A percentile compares a stretch with the other conserved stretches of the same genome.
phyloP scores from a whole-genome alignment of 1,140 invertebrate genomes.

The Orchestia grillus region DNA sequence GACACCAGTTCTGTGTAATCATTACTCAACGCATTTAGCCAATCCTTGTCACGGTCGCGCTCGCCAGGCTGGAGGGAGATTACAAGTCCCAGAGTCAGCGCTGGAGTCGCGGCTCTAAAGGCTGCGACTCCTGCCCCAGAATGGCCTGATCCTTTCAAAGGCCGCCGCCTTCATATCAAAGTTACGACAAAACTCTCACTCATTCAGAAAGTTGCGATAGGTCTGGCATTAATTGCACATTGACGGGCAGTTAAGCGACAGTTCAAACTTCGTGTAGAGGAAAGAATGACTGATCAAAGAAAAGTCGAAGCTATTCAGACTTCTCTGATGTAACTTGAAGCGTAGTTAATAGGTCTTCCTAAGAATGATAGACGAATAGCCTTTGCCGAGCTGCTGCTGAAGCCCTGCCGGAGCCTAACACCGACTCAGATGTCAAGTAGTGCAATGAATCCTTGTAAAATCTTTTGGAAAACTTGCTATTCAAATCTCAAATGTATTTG shows the following conservation, averaged over 20 bases:
- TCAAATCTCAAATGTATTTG: too few species aligned
- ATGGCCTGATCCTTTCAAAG: not conserved
- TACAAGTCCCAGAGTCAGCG: not conserved
- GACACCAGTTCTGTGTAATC: not conserved
- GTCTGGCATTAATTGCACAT: constrained; percentile 1
- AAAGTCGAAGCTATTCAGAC: not conserved
- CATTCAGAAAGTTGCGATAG: not conserved
- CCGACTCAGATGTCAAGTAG: too few species aligned
- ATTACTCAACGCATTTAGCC: not conserved
- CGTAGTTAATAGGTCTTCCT: not conserved
- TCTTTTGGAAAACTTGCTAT: too few species aligned
- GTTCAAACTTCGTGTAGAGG: not conserved
- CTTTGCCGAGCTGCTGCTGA: not conserved
- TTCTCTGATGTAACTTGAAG: not conserved
- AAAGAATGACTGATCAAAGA: not conserved
- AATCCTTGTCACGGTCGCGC: not conserved
- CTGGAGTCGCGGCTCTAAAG: not conserved
- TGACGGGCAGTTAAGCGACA: not conserved
- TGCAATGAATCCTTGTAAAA: too few species aligned
- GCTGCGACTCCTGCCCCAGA: not conserved
- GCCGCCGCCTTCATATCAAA: not conserved
- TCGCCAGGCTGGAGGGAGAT: not conserved
- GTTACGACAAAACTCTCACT: not conserved
- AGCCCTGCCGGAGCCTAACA: not conserved
- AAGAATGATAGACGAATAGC: not conserved